A percentile compares a stretch with the other conserved stretches of the same genome.
phyloP scores from a whole-genome alignment of 1,140 invertebrate genomes.

The Listronotus oregonensis region DNA sequence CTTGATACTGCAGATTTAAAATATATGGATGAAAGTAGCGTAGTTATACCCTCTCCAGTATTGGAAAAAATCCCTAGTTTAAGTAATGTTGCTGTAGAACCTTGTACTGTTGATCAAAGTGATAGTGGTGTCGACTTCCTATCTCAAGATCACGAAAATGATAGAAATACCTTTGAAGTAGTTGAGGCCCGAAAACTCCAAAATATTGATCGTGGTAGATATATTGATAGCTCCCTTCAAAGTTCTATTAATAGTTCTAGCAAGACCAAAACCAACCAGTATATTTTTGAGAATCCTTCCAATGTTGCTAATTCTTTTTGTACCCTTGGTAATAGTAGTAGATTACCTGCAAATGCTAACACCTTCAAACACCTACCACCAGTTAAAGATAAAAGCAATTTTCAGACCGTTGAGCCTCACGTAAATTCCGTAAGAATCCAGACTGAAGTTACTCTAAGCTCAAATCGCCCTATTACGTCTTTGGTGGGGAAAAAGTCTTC shows the following conservation, averaged over 20 bases:
- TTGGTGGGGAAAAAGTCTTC: conserved; percentile 50
- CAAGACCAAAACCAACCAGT: not conserved
- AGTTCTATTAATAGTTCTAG: not conserved
- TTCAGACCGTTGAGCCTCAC: conserved; percentile 27
- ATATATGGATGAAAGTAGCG: conserved; percentile 90
- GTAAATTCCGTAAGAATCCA: conserved; percentile 56
- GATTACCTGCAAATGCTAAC: not conserved
- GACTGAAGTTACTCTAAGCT: conserved; percentile 69
- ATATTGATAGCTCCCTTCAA: not conserved
- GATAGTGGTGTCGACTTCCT: not conserved
- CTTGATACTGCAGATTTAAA: conserved; percentile 80
- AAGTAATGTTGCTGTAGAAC: conserved; percentile 56
- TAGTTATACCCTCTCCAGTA: conserved; percentile 76
- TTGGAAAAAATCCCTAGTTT: conserved; percentile 73
- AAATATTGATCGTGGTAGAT: not conserved
- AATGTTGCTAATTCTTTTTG: not conserved
- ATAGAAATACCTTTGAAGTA: not conserved
- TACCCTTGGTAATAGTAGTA: not conserved
- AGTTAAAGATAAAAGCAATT: conserved; percentile 3
- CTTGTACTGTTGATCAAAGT: conserved; percentile 55
- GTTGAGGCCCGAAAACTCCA: not conserved
- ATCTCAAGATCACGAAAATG: not conserved
- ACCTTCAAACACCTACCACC: not conserved
- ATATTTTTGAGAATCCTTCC: not conserved
- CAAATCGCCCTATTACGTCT: conserved; percentile 56